Conservation (phyloP, 2,888 invertebrate species). For the Perithous albicinctus region DNA sequence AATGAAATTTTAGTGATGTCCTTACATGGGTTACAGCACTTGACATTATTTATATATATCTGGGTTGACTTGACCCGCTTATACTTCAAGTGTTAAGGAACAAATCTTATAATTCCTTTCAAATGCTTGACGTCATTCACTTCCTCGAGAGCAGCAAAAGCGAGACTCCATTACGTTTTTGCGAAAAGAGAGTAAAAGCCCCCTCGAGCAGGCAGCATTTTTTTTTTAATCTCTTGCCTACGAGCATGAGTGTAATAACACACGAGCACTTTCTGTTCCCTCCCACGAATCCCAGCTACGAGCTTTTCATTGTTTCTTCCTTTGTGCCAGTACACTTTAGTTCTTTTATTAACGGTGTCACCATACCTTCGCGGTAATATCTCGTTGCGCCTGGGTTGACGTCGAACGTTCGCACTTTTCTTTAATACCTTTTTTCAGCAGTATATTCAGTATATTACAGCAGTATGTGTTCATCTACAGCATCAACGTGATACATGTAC, state of each 20-base stretch:
- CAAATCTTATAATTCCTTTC: slow-evolving; percentile 25
- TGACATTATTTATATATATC: no score
- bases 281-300: slow-evolving; percentile 45
- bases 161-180: slow-evolving; percentile 40
- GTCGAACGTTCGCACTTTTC: slow-evolving; percentile 47
- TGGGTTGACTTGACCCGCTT: no score
- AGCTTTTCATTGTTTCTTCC: slow-evolving; percentile 64
- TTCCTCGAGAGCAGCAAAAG: slow-evolving; percentile 35
- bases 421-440: slow-evolving; percentile 55
- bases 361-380: slow-evolving; percentile 54
- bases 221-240: slow-evolving; percentile 43
- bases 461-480: no score
- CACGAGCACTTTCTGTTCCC: slow-evolving; percentile 40
- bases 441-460: no score
- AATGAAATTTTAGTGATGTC: no score
- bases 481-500: no score
- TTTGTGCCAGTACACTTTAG: slow-evolving; percentile 53
- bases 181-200: slow-evolving; percentile 49
- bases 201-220: slow-evolving; percentile 43
- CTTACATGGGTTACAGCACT: no score
- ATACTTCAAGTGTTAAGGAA: slow-evolving; percentile 17
- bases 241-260: slow-evolving; percentile 58
- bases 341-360: slow-evolving; percentile 60
- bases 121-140: slow-evolving; percentile 50
- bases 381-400: slow-evolving; percentile 50